A percentile compares a stretch with the other conserved stretches of the same genome.
Evolutionary conservation across 2,113 vertebrate genomes (phyloP).

Genomic region (Dicrurus megarhynchus): DNA sequence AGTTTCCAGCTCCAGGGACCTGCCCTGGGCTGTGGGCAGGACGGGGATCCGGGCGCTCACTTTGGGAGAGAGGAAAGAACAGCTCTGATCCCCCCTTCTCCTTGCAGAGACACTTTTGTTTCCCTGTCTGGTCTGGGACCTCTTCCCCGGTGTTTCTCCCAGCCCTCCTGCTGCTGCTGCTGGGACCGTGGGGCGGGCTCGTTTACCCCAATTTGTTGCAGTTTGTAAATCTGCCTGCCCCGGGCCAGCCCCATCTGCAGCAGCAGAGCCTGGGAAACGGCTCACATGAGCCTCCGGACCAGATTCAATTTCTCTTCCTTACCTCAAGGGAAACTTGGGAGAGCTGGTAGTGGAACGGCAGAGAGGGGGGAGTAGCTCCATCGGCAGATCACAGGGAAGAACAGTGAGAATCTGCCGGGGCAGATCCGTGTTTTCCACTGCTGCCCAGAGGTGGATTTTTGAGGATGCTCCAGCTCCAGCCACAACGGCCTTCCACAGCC

Average conservation of each 20-base stretch:
- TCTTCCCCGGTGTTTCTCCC: not conserved
- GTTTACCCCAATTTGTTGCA: conserved; percentile 10
- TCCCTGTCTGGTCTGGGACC: not conserved
- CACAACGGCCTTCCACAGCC: not conserved
- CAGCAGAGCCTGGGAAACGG: not conserved
- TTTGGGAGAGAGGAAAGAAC: not conserved
- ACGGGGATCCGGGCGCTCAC: accelerated
- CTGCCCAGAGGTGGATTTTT: not conserved
- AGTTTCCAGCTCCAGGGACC: not conserved
- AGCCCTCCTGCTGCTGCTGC: not conserved
- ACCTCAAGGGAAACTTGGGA: conserved; percentile 1
- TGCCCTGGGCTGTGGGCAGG: not conserved
- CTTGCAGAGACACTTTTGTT: not conserved
- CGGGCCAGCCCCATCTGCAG: conserved; percentile 32
- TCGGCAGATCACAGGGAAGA: not conserved
- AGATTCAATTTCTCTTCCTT: not conserved
- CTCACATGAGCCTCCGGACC: not conserved
- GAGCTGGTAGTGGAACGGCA: not conserved
- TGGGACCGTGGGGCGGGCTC: not conserved
- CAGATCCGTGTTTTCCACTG: not conserved
- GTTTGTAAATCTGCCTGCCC: conserved; percentile 47
- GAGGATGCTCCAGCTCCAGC: not conserved
- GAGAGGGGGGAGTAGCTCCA: not conserved
- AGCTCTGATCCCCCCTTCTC: not conserved
- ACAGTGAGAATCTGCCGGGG: not conserved